Percentiles rank a stretch among this genome's conserved stretches.
phyloP scores from a whole-genome alignment of 2,888 invertebrate species.

The Aelia acuminata region DNA sequence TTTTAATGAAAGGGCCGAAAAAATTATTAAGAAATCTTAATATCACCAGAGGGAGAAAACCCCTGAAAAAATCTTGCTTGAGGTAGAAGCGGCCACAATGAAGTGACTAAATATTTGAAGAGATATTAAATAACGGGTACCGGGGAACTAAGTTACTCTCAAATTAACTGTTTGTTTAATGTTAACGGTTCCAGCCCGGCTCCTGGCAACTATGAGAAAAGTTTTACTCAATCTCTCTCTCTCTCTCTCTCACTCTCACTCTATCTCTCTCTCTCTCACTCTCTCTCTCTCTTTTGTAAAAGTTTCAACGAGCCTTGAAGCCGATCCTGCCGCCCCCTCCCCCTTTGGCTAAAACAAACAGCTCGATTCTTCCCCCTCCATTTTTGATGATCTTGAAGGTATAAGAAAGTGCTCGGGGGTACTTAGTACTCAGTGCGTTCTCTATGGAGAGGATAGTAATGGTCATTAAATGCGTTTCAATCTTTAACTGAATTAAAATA shows the following conservation, averaged over 20 bases:
- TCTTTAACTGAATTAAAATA: no score
- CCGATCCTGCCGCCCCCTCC: background rate
- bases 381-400: background rate
- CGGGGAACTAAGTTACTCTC: background rate
- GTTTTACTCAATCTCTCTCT: background rate
- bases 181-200: background rate
- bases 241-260: background rate
- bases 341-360: background rate
- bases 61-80: background rate
- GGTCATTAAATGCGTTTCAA: no score
- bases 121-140: slow-evolving; percentile 29
- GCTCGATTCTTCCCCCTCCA: slow-evolving; percentile 5
- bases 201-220: slow-evolving; percentile 4
- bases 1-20: background rate
- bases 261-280: background rate
- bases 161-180: slow-evolving; percentile 40
- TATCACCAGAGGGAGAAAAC: background rate
- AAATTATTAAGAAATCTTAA: slow-evolving; percentile 1
- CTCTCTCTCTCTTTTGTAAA: background rate
- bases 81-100: slow-evolving; percentile 65
- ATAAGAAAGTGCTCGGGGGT: no score
- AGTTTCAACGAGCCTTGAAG: slow-evolving; percentile 20
- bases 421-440: no score
- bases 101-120: slow-evolving; percentile 1
- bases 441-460: no score